A percentile compares a stretch with the other conserved stretches of the same genome.
Evolutionary conservation across 1,140 invertebrate genomes (phyloP).

Genomic region (Drosophila parvula): DNA sequence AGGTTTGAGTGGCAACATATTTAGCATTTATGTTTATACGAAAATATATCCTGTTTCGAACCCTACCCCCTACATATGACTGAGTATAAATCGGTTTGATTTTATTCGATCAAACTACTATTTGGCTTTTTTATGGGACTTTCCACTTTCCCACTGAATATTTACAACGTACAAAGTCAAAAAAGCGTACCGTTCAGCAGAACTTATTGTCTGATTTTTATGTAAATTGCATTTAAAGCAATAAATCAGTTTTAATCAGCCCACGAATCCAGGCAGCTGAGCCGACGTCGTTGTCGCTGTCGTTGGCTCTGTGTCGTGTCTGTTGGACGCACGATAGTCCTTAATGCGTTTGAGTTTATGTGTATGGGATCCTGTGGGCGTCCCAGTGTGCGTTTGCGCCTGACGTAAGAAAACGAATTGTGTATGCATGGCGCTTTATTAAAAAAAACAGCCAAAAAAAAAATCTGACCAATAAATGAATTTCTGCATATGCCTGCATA

Average conservation of each 20-base stretch:
- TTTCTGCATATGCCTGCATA: constrained; percentile 50
- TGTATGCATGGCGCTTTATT: constrained; percentile 59
- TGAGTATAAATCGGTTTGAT: not conserved
- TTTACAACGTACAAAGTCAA: constrained; percentile 15
- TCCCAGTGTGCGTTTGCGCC: constrained; percentile 10
- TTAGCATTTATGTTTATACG: no score
- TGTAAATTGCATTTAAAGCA: constrained; percentile 82
- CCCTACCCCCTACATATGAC: not conserved
- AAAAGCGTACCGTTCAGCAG: constrained; percentile 32
- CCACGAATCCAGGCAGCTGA: constrained; percentile 69
- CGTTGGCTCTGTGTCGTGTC: constrained; percentile 27
- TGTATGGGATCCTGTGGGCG: constrained; percentile 21
- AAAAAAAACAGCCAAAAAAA: constrained; percentile 68
- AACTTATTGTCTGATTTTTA: constrained; percentile 68
- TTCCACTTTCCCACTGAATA: constrained; percentile 17
- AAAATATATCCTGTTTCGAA: no score
- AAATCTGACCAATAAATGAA: constrained; percentile 42
- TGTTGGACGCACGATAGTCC: constrained; percentile 35
- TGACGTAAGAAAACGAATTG: constrained; percentile 57
- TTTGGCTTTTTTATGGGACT: not conserved
- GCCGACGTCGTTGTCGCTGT: constrained; percentile 38
- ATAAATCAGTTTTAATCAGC: constrained; percentile 82
- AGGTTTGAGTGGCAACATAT: no score
- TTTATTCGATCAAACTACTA: constrained; percentile 2
- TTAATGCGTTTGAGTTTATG: constrained; percentile 28